Evolutionary conservation across 2,888 invertebrate genomes (phyloP).

Genomic region (Pristionchus japonicus): DNA sequence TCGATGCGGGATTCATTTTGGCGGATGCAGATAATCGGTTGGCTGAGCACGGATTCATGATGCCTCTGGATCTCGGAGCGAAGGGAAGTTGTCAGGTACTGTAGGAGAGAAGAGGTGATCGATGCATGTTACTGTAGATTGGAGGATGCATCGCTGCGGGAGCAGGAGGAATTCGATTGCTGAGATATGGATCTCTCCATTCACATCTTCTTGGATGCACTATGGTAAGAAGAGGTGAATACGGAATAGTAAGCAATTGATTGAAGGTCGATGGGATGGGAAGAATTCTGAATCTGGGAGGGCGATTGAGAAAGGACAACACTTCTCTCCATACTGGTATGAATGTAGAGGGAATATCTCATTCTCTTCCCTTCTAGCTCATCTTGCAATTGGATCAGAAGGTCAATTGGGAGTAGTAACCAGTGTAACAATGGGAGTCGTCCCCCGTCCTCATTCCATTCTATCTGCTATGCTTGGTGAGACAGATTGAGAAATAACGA

Average conservation of each 20-base stretch:
- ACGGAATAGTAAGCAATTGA: neutral
- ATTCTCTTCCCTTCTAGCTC: slow-evolving; percentile 79
- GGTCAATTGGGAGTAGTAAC: slow-evolving; percentile 93
- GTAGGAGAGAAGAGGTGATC: slow-evolving; percentile 78
- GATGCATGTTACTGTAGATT: slow-evolving; percentile 77
- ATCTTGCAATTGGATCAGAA: slow-evolving; percentile 96
- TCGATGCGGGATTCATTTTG: slow-evolving; percentile 94
- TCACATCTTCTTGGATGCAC: slow-evolving; percentile 71
- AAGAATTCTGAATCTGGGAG: slow-evolving; percentile 87
- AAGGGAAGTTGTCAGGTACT: slow-evolving; percentile 78
- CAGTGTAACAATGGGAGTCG: slow-evolving; percentile 90
- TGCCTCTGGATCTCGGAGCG: slow-evolving; percentile 96
- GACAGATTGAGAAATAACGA: neutral
- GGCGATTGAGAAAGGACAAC: slow-evolving; percentile 92
- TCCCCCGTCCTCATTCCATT: slow-evolving; percentile 86
- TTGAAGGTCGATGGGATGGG: slow-evolving; percentile 80
- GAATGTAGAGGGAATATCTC: neutral
- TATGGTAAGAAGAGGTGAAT: slow-evolving; percentile 52
- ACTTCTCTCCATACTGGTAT: slow-evolving; percentile 89
- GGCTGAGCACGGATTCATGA: slow-evolving; percentile 84
- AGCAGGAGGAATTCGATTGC: slow-evolving; percentile 92
- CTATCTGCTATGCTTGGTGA: slow-evolving; percentile 88
- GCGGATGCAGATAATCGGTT: slow-evolving; percentile 87
- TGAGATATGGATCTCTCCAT: slow-evolving; percentile 89
- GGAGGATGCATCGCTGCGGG: slow-evolving; percentile 97